phyloP scores from a whole-genome alignment of 2,113 vertebrate genomes.

The Podocnemis expansa region DNA sequence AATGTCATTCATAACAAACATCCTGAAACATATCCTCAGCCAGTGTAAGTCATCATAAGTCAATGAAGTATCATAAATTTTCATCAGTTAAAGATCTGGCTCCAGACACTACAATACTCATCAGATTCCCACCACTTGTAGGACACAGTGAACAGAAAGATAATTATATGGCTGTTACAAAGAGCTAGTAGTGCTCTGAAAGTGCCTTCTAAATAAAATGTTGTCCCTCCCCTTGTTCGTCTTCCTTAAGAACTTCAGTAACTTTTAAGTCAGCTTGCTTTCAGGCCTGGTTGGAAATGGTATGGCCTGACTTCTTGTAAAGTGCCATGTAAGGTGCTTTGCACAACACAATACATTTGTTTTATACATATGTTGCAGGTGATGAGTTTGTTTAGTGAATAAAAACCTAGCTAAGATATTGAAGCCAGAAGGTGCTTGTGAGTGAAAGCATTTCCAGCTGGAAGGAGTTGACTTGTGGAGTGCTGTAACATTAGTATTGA shows the following conservation, averaged over 20 bases:
- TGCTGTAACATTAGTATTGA: constrained; percentile 54
- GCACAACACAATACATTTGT: neutral
- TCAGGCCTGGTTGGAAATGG: neutral
- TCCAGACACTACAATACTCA: neutral
- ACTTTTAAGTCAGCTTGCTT: neutral
- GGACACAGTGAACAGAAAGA: neutral
- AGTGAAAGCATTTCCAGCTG: neutral
- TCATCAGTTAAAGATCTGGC: neutral
- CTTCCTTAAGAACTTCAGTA: neutral
- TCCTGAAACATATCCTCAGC: neutral
- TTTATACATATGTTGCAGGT: neutral
- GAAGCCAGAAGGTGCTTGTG: constrained; percentile 3
- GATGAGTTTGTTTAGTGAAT: constrained; percentile 10
- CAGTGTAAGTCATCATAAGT: neutral
- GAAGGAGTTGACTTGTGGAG: constrained; percentile 38
- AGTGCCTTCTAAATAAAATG: neutral
- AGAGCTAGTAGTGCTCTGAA: neutral
- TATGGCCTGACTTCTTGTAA: neutral
- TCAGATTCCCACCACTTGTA: neutral
- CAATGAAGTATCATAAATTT: neutral
- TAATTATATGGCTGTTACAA: neutral
- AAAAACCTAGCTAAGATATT: constrained; percentile 9
- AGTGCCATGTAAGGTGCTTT: neutral
- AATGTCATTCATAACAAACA: neutral
- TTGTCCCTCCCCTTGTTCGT: neutral